phyloP scores from a whole-genome alignment of 2,113 vertebrate species.

The Eulemur rufifrons region DNA sequence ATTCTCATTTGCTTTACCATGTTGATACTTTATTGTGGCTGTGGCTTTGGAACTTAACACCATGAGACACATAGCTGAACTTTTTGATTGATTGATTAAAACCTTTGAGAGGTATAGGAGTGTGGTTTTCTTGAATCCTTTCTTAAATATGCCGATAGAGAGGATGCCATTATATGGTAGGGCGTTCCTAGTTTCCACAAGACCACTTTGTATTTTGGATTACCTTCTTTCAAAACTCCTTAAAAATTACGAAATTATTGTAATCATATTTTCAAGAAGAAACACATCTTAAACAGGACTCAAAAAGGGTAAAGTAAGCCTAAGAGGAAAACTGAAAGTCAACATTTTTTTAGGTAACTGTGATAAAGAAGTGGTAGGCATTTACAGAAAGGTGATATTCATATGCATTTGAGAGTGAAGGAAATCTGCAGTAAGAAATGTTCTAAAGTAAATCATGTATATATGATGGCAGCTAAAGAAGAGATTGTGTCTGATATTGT shows the following conservation, averaged over 20 bases:
- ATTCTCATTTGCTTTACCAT: neutral
- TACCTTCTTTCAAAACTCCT: neutral
- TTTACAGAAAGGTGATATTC: constrained; percentile 30
- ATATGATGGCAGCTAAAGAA: neutral
- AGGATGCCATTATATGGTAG: neutral
- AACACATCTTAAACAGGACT: constrained; percentile 10
- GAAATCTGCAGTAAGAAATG: neutral
- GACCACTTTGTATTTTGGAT: neutral
- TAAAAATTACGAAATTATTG: neutral
- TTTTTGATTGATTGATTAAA: neutral
- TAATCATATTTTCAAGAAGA: neutral
- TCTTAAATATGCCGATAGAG: neutral
- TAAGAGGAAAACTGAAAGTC: neutral
- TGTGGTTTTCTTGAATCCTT: neutral
- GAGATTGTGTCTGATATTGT: neutral
- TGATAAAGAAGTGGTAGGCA: neutral
- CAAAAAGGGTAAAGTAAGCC: neutral
- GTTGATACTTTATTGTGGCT: neutral
- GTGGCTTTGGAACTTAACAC: neutral
- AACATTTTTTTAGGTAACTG: neutral
- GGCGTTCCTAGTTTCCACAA: neutral
- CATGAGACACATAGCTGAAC: neutral
- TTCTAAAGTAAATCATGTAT: neutral
- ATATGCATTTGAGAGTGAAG: neutral
- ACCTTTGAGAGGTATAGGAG: neutral